Conservation (phyloP, 1,140 invertebrate genomes). For the Polypedilum vanderplanki region DNA sequence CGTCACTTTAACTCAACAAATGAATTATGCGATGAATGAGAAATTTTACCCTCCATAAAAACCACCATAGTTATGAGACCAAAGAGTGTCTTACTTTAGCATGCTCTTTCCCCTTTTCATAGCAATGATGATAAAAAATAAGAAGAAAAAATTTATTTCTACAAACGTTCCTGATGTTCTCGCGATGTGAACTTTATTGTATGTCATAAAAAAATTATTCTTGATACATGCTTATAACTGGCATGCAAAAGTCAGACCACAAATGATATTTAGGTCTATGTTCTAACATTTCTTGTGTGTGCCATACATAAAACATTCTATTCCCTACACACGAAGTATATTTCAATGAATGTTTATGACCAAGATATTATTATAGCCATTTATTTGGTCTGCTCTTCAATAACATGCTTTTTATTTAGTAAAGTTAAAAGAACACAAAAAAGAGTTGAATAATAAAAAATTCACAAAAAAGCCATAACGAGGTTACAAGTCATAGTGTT, state of each 20-base stretch:
- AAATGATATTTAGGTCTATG: conserved; percentile 24
- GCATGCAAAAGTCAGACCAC: neutral
- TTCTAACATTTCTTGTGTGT: neutral
- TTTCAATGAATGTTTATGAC: neutral
- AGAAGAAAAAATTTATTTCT: neutral
- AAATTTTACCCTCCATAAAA: neutral
- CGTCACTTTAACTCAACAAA: neutral
- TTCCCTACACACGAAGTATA: neutral
- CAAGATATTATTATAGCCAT: neutral
- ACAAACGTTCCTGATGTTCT: neutral
- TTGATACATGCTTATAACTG: neutral
- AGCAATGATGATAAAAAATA: neutral
- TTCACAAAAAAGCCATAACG: neutral
- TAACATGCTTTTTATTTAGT: neutral
- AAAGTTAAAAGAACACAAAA: neutral
- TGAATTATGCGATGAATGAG: conserved; percentile 11
- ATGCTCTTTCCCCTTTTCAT: neutral
- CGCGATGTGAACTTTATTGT: conserved; percentile 8
- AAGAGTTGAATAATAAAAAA: neutral
- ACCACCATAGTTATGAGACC: conserved; percentile 9
- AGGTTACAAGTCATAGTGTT: neutral
- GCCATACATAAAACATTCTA: neutral
- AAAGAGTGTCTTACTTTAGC: neutral
- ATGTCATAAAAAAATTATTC: conserved; percentile 25
- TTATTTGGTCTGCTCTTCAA: neutral